Conservation (phyloP, 2,888 invertebrate species). For the Stegophylla sp. region DNA sequence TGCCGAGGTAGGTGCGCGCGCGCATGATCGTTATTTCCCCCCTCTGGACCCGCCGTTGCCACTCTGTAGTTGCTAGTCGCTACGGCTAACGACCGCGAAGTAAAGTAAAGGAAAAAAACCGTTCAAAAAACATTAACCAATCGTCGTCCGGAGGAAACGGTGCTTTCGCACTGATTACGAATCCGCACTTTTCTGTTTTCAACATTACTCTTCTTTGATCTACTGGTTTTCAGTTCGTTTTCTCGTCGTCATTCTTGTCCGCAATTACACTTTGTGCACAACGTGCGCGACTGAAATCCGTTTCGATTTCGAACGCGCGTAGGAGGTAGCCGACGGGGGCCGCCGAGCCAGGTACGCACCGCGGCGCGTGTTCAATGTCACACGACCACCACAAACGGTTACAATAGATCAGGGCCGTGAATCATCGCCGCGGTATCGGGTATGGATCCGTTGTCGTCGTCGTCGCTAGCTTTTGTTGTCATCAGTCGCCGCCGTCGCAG, state of each 20-base stretch:
- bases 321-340: background rate
- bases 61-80: too few species aligned
- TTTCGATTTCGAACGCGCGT: background rate
- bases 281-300: background rate
- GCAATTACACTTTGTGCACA: too few species aligned
- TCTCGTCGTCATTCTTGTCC: too few species aligned
- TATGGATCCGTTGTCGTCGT: slow-evolving; percentile 26
- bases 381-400: too few species aligned
- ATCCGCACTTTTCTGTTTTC: background rate
- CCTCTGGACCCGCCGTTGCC: background rate
- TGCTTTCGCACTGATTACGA: too few species aligned
- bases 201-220: too few species aligned
- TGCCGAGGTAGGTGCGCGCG: background rate
- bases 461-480: slow-evolving; percentile 12
- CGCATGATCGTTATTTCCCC: slow-evolving; percentile 47
- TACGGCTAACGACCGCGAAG: background rate
- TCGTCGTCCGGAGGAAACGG: slow-evolving; percentile 1
- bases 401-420: background rate
- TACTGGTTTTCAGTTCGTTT: too few species aligned
- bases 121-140: slow-evolving; percentile 35
- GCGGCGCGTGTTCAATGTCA: too few species aligned
- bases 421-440: slow-evolving; percentile 11
- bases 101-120: slow-evolving; percentile 9
- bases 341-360: too few species aligned
- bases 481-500: background rate